Evolutionary conservation across 1,140 invertebrate genomes (phyloP), one percentile per base, ranked within the genome.

Genomic region (Drosophila melanogaster): DNA sequence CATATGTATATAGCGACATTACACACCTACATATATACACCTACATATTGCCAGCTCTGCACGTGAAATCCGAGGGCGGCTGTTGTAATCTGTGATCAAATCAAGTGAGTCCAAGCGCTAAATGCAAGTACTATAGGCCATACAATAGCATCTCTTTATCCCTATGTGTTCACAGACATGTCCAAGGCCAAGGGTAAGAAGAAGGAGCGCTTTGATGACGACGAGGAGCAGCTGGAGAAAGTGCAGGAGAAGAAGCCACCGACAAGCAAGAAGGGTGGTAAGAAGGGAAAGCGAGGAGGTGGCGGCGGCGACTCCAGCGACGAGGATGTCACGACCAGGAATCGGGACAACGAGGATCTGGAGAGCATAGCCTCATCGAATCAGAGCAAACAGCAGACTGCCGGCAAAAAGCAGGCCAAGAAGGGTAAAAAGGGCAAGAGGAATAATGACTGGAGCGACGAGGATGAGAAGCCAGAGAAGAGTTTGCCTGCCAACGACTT

Each of bases 111-210:
- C 19, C n/a, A 10, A 12, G 6, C 30, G 12, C n/a, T 26, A 33
- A 30, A 19, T 6, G 5, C 4, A 4, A 10, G 14, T 0, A 41
- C 14, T 14, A 10, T 11, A 12, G 19, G 14, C 11, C 3, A 30
- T 30, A 38, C 4, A 44, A 17, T 3, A 7, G 2, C 14, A 17
- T 10, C 4, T 30, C 15, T n/a, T 15, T 24, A 12, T 30, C 30
- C 30, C 8, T 30, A 30, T 30, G 8, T 10, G 2, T 8, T 30
- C 8, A 10, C 12, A 55, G 49, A 59, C 17, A 92, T 92, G 91
- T 92, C 91, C 17, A 95, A 95, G 90, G 94, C 94, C 89, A 94
- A 93, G 75, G 93, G 93, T 38, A 93, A 93, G 67, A 95, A 94
- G 79, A 95, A 95, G 81, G 94, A 94, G 60, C 92, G 93, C 77